Conservation (phyloP, 2,113 vertebrate genomes). For the Tetrao urogallus region DNA sequence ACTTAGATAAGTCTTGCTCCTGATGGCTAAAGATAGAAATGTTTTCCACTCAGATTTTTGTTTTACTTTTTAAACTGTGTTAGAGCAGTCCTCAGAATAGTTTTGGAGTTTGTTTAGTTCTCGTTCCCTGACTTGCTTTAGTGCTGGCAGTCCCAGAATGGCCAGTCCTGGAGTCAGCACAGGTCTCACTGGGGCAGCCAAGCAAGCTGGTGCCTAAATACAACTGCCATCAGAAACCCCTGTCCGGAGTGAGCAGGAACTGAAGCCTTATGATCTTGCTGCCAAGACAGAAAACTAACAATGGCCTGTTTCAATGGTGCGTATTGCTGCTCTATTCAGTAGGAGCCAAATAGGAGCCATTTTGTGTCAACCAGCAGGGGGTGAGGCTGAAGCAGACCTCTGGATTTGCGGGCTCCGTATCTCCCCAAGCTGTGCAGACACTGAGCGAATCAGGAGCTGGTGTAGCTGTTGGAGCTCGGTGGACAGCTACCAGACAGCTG, state of each 20-base stretch:
- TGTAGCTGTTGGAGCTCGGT: not conserved
- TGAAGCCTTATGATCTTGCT: not conserved
- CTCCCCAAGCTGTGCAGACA: not conserved
- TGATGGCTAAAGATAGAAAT: conserved; percentile 48
- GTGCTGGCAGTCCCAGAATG: not conserved
- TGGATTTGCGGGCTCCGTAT: not conserved
- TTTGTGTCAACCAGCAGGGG: not conserved
- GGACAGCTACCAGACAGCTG: not conserved
- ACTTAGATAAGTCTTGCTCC: conserved; percentile 7
- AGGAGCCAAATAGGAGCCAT: not conserved
- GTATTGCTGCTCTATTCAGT: not conserved
- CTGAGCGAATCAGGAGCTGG: not conserved
- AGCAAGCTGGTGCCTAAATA: not conserved
- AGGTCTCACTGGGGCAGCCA: not conserved
- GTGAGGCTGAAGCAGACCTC: not conserved
- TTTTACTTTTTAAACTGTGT: not conserved
- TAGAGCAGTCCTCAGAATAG: conserved; percentile 20
- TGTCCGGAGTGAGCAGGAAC: not conserved
- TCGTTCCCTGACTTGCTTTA: not conserved
- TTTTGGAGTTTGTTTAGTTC: conserved; percentile 19
- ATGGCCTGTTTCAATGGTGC: not conserved
- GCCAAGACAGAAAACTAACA: not conserved
- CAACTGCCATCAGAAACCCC: not conserved
- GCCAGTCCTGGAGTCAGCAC: not conserved
- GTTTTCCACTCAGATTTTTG: conserved; percentile 31